Evolutionary conservation across 2,113 vertebrate genomes (phyloP).

Genomic region (Arvicanthis niloticus): DNA sequence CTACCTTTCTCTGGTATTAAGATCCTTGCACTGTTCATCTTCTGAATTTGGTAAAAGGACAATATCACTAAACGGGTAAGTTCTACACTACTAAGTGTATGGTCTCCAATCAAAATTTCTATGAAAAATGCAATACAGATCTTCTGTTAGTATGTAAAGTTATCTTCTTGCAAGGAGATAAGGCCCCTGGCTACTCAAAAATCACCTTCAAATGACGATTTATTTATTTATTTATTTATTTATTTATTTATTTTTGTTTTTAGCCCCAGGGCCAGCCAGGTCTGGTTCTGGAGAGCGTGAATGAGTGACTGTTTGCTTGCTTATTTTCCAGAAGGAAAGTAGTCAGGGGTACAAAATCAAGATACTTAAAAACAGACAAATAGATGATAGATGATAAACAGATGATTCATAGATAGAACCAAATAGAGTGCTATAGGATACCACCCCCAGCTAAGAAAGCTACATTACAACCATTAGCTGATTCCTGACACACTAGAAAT

Average conservation of each 20-base stretch:
- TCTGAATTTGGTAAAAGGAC: neutral
- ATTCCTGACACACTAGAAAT: neutral
- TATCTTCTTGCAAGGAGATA: constrained; percentile 39
- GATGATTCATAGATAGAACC: neutral
- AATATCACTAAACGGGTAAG: constrained; percentile 21
- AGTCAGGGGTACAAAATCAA: neutral
- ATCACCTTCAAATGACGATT: constrained; percentile 15
- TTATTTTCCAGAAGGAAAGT: constrained; percentile 35
- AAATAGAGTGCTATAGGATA: neutral
- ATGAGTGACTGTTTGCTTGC: neutral
- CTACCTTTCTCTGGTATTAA: neutral
- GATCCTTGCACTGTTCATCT: neutral
- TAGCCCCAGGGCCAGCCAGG: neutral
- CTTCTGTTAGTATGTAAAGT: constrained; percentile 6
- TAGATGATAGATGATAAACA: neutral
- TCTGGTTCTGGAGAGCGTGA: constrained; percentile 25
- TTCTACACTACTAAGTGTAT: constrained; percentile 14
- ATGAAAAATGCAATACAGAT: neutral
- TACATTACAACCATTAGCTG: neutral
- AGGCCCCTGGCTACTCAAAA: constrained; percentile 19
- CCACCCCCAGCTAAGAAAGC: neutral
- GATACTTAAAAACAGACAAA: neutral
- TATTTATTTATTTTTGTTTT: neutral
- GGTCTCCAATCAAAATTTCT: constrained; percentile 31
- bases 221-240: too few relatives aligned